phyloP scores from a whole-genome alignment of 2,797 vertebrate genomes.

The Spinibarbus caldwelli region DNA sequence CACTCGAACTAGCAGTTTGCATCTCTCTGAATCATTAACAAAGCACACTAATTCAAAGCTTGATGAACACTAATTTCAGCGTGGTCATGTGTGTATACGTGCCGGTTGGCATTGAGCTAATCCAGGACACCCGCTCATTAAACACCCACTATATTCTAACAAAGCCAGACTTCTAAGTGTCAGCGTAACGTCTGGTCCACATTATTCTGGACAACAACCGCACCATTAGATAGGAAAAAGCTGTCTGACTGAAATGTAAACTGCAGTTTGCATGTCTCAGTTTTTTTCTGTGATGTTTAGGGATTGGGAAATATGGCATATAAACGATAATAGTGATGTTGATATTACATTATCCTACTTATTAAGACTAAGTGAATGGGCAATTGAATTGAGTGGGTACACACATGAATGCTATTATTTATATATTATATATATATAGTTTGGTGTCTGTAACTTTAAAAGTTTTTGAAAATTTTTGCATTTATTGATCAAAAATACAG shows the following conservation, averaged over 20 bases:
- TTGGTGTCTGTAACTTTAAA: neutral
- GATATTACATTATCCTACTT: neutral
- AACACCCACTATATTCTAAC: constrained; percentile 21
- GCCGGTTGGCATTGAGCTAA: constrained; percentile 25
- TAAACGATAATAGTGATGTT: neutral
- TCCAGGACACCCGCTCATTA: constrained; percentile 26
- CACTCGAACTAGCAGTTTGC: neutral
- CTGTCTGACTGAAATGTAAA: neutral
- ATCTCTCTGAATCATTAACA: constrained; percentile 23
- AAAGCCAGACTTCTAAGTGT: constrained; percentile 6
- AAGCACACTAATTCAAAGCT: constrained; percentile 39
- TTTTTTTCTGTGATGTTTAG: neutral
- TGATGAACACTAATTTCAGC: constrained; percentile 34
- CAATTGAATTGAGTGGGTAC: neutral
- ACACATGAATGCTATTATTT: neutral
- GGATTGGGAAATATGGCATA: neutral
- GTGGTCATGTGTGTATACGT: constrained; percentile 8
- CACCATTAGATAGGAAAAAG: neutral
- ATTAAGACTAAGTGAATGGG: neutral
- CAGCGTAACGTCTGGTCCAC: neutral
- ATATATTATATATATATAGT: neutral
- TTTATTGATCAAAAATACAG: no score
- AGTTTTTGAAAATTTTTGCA: neutral
- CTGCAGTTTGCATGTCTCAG: neutral
- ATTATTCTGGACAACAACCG: neutral